These are phyloP conservation scores for Cassiopea xamachana DNA, from an alignment of 30 jellyfish, hydroid and myxozoan species.

Conservation along the genomic window DNA sequence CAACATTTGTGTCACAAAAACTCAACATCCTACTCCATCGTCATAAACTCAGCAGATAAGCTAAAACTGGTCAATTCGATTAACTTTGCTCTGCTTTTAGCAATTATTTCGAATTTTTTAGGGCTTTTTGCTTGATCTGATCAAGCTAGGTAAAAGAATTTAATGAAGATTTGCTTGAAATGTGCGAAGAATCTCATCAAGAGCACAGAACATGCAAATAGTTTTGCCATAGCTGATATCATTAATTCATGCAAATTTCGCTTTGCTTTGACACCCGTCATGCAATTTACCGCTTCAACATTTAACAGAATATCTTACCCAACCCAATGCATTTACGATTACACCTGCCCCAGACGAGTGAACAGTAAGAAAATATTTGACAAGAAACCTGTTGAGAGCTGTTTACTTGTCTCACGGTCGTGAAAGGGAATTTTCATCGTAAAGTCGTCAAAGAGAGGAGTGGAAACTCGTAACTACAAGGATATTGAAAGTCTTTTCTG, in stretches of 20 bases:
- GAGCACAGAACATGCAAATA: neutral
- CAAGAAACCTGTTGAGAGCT: constrained; percentile 40
- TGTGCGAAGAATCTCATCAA: neutral
- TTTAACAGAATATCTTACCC: neutral
- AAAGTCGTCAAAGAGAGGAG: constrained; percentile 1
- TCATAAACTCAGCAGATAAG: too few relatives aligned
- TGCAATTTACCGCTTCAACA: neutral
- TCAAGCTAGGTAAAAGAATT: too few relatives aligned
- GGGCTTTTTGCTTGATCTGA: too few relatives aligned
- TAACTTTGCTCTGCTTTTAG: too few relatives aligned
- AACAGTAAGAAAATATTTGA: constrained; percentile 30
- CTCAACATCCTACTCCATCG: too few relatives aligned
- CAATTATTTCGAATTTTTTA: too few relatives aligned
- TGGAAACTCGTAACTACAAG: neutral
- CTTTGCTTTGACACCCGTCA: neutral
- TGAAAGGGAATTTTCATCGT: constrained; percentile 11
- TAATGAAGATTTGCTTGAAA: neutral
- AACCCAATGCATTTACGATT: constrained; percentile 17
- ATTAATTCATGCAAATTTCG: neutral
- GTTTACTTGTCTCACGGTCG: constrained; percentile 33
- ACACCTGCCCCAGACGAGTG: constrained; percentile 50
- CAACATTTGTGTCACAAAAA: too few relatives aligned
- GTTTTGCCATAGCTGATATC: neutral
- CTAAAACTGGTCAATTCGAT: too few relatives aligned
- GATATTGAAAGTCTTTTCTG: neutral